phyloP scores from a whole-genome alignment of 2,888 invertebrate species.

The Ephialtes manifestator region DNA sequence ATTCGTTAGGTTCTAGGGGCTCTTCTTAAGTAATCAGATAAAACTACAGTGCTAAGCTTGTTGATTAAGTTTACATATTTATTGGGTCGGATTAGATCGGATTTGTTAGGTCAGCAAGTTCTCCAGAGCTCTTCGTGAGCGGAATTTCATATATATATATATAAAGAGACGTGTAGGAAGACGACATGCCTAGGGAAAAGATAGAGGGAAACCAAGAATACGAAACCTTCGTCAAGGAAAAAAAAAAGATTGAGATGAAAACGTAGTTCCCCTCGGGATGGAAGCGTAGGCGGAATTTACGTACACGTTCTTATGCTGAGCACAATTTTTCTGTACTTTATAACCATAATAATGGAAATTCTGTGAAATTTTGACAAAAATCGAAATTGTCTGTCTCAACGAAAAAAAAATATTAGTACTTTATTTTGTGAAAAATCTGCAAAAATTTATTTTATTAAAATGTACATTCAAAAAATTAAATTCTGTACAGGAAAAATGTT shows the following conservation, averaged over 20 bases:
- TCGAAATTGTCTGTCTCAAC: too few relatives aligned
- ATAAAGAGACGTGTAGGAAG: neutral
- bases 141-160: neutral
- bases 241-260: neutral
- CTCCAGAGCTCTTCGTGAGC: neutral
- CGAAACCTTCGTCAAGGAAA: neutral
- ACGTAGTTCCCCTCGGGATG: neutral
- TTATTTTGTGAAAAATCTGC: too few relatives aligned
- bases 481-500: too few relatives aligned
- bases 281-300: conserved; percentile 4
- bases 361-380: too few relatives aligned
- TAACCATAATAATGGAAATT: too few relatives aligned
- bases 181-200: neutral
- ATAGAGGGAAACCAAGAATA: neutral
- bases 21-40: neutral
- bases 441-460: too few relatives aligned
- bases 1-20: neutral
- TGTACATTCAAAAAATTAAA: too few relatives aligned
- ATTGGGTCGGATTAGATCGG: neutral
- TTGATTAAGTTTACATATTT: neutral
- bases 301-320: neutral
- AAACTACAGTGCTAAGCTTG: neutral
- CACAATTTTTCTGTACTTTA: too few relatives aligned
- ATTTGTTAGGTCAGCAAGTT: neutral
- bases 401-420: too few relatives aligned